A percentile compares a stretch with the other conserved stretches of the same genome.
These are phyloP conservation scores for Stictocephala bisonia DNA, from an alignment of 2,888 invertebrate species.

Conservation along the genomic window DNA sequence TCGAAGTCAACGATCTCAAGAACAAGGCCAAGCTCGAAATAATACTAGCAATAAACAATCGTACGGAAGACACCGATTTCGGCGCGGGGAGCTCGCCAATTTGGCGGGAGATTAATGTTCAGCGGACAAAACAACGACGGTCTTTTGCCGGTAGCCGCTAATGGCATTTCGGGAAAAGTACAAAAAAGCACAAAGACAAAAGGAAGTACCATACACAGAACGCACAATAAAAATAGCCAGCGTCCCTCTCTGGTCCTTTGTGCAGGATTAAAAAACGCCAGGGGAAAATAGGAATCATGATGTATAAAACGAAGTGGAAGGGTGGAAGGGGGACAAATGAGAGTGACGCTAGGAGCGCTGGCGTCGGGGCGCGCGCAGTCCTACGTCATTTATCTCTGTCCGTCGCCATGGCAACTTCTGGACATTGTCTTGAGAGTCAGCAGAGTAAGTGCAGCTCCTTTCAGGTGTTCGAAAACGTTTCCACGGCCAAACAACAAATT, in stretches of 20 bases:
- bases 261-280: constrained; percentile 45
- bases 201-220: constrained; percentile 47
- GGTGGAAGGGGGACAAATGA: constrained; percentile 47
- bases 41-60: constrained; percentile 36
- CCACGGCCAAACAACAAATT: no score
- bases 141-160: constrained; percentile 42
- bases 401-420: constrained; percentile 45
- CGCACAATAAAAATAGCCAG: constrained; percentile 46
- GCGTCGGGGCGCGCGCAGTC: constrained; percentile 45
- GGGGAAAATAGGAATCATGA: constrained; percentile 47
- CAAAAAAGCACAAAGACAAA: constrained; percentile 46
- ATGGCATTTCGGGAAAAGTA: constrained; percentile 44
- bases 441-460: no score
- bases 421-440: constrained; percentile 42
- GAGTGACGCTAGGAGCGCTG: constrained; percentile 43
- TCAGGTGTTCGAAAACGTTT: no score
- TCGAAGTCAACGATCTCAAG: constrained; percentile 1
- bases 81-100: constrained; percentile 30
- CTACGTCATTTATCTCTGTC: constrained; percentile 50
- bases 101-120: constrained; percentile 38
- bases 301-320: constrained; percentile 41
- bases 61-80: constrained; percentile 37
- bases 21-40: constrained; percentile 13
- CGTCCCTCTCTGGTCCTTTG: constrained; percentile 39
- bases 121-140: constrained; percentile 35